phyloP scores from a whole-genome alignment of 2,888 invertebrate species.

The Nezara viridula region DNA sequence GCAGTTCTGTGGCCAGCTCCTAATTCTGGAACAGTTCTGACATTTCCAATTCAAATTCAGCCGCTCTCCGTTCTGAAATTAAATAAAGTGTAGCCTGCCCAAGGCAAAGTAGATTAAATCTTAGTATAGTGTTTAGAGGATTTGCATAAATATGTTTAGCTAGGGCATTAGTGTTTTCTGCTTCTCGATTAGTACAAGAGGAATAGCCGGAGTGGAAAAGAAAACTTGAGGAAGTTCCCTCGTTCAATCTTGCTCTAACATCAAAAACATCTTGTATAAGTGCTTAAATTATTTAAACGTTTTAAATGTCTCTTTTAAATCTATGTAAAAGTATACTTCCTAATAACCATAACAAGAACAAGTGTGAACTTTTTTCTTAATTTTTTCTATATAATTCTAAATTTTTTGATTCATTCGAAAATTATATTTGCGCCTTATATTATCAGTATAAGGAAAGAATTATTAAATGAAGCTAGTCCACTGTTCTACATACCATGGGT shows the following conservation, averaged over 20 bases:
- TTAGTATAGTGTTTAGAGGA: not conserved
- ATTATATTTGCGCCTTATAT: too few species aligned
- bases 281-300: too few species aligned
- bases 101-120: slow-evolving; percentile 3
- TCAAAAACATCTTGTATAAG: too few species aligned
- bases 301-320: too few species aligned
- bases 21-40: slow-evolving; percentile 37
- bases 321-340: too few species aligned
- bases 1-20: slow-evolving; percentile 16
- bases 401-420: too few species aligned
- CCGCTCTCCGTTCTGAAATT: slow-evolving; percentile 24
- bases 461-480: too few species aligned
- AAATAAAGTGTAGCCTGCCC: not conserved
- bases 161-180: not conserved
- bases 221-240: not conserved
- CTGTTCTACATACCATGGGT: too few species aligned
- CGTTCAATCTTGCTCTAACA: not conserved
- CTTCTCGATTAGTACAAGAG: not conserved
- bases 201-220: not conserved
- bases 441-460: too few species aligned
- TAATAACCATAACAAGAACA: too few species aligned
- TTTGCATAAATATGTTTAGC: slow-evolving; percentile 10
- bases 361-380: too few species aligned
- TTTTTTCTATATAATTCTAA: too few species aligned
- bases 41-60: slow-evolving; percentile 46